Base-by-base conservation (phyloP, 2,113 vertebrate genomes). In the Choloepus hoffmanni region DNA sequence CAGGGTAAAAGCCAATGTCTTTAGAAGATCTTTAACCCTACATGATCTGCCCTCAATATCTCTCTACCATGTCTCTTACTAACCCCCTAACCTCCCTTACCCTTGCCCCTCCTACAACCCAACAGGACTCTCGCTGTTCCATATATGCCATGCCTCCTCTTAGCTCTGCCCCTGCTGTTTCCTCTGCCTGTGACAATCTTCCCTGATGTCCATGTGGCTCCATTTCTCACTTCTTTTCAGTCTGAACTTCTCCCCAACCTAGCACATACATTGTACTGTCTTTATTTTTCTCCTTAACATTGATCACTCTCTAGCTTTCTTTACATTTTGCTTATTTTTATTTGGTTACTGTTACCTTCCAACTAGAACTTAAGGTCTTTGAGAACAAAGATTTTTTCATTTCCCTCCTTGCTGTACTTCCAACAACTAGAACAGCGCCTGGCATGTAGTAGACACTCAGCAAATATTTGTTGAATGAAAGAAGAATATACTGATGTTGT, bases 261-360 rank as follows among this genome's bases (percentile, higher is more conserved):
- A 45, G 70, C 8, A 33, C 79, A 14, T 9, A 36, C 10, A 72
- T 9, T 19, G 8, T 48, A 21, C 43, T 62, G 7, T 76, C 26
- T 76, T 85, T 28, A 58, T 62, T 88, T 89, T 76, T 76, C 19
- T 78, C 23, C 19, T 60, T 58, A 74, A 3, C 3, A n/a, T 21
- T 55, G 78, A 62, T 8, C 36, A 23, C 36, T 36, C 3, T 48
- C 30, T 77, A 40, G 18, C 68, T 65, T 91, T 93, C 58, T 79
- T 3, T 45, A 63, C 6, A 77, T 70, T 89, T 81, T 88, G 24
- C 28, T 79, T 70, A 40, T 70, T 68, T 87, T 87, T 95, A 23
- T 67, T 7, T 53, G 2, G 45, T 67, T 43, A 19, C 77, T 81
- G 30, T 81, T 28, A n/a, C 15, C 86, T 63, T 19, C 79, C 45